Conservation (phyloP, 1,140 invertebrate genomes). For the Metopolophium dirhodum region DNA sequence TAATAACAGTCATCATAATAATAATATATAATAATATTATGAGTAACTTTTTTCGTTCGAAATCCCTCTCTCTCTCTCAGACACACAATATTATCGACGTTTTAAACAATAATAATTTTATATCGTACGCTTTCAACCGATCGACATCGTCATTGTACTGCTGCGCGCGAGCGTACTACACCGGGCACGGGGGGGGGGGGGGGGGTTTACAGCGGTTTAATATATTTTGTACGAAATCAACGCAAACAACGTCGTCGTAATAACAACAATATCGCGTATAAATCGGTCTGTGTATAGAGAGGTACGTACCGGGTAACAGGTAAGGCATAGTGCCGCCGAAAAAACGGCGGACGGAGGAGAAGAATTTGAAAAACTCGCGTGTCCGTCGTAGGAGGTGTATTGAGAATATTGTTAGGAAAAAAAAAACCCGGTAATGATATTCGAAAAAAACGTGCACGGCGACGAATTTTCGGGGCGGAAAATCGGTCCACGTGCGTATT, state of each 20-base stretch:
- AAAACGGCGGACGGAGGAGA: not conserved
- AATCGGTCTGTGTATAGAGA: not conserved
- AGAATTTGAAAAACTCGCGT: not conserved
- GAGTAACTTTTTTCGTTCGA: not conserved
- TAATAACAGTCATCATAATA: constrained; percentile 1
- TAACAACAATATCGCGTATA: not conserved
- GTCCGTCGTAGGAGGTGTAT: not conserved
- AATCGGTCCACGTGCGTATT: not conserved
- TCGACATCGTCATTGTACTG: not conserved
- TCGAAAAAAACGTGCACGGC: not conserved
- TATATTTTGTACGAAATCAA: no score
- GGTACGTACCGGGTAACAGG: not conserved
- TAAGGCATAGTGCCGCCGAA: not conserved
- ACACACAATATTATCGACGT: not conserved
- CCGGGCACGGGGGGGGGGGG: no score
- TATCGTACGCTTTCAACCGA: not conserved
- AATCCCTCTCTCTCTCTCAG: not conserved
- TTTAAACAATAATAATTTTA: not conserved
- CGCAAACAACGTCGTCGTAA: no score
- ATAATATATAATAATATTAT: not conserved
- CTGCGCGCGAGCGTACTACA: no score
- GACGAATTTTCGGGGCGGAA: not conserved
- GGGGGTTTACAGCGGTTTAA: no score
- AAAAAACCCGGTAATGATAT: no score
- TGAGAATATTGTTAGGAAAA: no score